Conservation (phyloP, 2,797 vertebrate species). For the Yasuhikotakia modesta region DNA sequence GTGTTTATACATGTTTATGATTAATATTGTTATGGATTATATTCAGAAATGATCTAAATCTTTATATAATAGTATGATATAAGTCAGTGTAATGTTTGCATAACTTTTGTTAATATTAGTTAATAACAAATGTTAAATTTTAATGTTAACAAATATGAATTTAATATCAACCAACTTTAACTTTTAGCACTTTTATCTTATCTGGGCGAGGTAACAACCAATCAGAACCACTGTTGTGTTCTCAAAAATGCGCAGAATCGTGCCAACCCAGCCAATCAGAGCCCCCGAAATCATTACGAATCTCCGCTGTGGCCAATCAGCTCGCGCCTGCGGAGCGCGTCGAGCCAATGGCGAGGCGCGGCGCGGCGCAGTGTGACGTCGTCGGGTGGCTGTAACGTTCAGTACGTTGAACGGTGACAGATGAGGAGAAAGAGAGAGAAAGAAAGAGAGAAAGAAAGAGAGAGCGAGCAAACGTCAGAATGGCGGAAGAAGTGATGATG, state of each 20-base stretch:
- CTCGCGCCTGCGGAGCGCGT: slow-evolving; percentile 22
- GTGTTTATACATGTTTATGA: too few species aligned
- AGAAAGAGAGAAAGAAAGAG: slow-evolving; percentile 12
- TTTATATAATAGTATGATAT: too few species aligned
- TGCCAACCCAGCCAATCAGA: slow-evolving; percentile 49
- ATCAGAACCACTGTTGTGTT: slow-evolving; percentile 52
- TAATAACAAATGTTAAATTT: too few species aligned
- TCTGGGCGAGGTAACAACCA: slow-evolving; percentile 32
- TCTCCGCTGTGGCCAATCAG: slow-evolving; percentile 64
- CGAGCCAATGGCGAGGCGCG: slow-evolving; percentile 66
- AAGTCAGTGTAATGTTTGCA: too few species aligned
- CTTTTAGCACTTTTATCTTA: too few species aligned
- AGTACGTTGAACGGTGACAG: slow-evolving; percentile 39
- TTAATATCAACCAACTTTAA: too few species aligned
- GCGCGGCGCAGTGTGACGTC: slow-evolving; percentile 51
- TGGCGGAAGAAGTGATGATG: slow-evolving; percentile 64
- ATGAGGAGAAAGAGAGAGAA: neutral
- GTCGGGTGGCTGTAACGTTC: slow-evolving; percentile 46
- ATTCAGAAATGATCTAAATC: too few species aligned
- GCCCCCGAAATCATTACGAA: neutral
- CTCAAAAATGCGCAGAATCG: slow-evolving; percentile 43
- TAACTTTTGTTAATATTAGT: too few species aligned
- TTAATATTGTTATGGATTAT: too few species aligned
- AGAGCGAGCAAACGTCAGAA: slow-evolving; percentile 61
- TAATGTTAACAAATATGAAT: too few species aligned